Conservation (phyloP, 1,140 invertebrate species). For the Coptotermes formosanus region DNA sequence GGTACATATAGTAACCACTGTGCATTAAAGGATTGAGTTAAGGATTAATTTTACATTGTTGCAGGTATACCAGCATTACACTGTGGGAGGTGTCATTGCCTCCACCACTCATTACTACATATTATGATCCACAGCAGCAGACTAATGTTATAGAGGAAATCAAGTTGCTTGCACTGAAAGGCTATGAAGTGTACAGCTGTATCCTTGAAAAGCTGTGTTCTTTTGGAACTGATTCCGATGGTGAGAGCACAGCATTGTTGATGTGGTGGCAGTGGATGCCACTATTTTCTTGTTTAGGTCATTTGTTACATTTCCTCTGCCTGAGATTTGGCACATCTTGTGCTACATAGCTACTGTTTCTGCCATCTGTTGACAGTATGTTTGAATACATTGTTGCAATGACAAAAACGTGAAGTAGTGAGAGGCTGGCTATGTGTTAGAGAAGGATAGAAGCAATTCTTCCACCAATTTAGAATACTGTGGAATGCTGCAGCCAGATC, state of each 20-base stretch:
- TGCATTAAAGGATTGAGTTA: too few relatives aligned
- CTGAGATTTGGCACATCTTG: neutral
- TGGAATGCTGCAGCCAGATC: too few relatives aligned
- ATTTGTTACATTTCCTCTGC: neutral
- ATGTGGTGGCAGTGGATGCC: neutral
- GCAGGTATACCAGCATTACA: constrained; percentile 63
- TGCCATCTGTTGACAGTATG: too few relatives aligned
- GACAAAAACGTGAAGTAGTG: too few relatives aligned
- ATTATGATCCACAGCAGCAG: constrained; percentile 52
- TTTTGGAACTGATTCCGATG: constrained; percentile 28
- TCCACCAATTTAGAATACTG: too few relatives aligned
- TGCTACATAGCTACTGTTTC: too few relatives aligned
- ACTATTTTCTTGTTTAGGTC: neutral
- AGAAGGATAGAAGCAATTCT: too few relatives aligned
- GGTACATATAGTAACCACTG: too few relatives aligned
- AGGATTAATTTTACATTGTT: constrained; percentile 2
- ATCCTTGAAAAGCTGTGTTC: constrained; percentile 39
- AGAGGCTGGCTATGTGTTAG: too few relatives aligned
- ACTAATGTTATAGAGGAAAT: constrained; percentile 64
- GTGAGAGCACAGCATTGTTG: neutral
- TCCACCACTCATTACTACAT: constrained; percentile 57
- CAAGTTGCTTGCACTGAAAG: constrained; percentile 64
- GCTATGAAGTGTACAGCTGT: constrained; percentile 67
- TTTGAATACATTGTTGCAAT: too few relatives aligned
- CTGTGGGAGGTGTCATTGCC: constrained; percentile 75